Base-by-base conservation (phyloP, 2,113 vertebrate genomes). In the Propithecus coquereli region DNA sequence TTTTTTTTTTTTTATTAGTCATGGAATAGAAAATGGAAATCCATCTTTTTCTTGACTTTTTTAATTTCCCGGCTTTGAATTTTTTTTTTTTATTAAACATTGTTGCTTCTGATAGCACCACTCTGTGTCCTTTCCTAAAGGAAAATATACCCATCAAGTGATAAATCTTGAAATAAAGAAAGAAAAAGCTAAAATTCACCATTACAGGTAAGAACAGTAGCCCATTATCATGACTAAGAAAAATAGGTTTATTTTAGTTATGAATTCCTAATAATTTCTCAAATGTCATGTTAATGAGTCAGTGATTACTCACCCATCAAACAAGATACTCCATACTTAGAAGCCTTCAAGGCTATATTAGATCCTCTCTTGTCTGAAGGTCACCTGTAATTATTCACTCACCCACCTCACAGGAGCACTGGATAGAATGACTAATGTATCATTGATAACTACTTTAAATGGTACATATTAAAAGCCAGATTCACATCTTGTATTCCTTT, bases 331-430 rank as follows among this genome's bases (percentile, higher is more conserved):
- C 47, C 37, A 71, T 89, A 70, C 27, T 94, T 95, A 94, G 93
- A 91, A 90, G 6, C 17, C 91, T 93, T 95, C 95, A 93, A 90
- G 74, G n/a, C 87, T 91, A 34, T 50, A 90, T 96, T 84, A 94
- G 94, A 91, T 94, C 66, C 54, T 96, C 74, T 23, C 87, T 97
- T 94, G 76, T 90, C 90, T 95, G 95, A 97, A 97, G 94, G 95
- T 97, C 90, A 97, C 81, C 96, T 94, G 77, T 88, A 94, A 97
- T 97, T 96, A 98, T 91, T 97, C 94, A 94, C 59, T 97, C 89
- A 84, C 50, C 66, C 37, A 86, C 54, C 90, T 94, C 84, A 86
- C 65, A 88, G 77, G 66, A 52, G 59, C 70, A 79, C 70, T 65
- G 66, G 83, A 80, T 85, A 77, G 85, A 94, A 84, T 95, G 93